Conservation (phyloP, 2,113 vertebrate genomes). For the Burhinus oedicnemus region DNA sequence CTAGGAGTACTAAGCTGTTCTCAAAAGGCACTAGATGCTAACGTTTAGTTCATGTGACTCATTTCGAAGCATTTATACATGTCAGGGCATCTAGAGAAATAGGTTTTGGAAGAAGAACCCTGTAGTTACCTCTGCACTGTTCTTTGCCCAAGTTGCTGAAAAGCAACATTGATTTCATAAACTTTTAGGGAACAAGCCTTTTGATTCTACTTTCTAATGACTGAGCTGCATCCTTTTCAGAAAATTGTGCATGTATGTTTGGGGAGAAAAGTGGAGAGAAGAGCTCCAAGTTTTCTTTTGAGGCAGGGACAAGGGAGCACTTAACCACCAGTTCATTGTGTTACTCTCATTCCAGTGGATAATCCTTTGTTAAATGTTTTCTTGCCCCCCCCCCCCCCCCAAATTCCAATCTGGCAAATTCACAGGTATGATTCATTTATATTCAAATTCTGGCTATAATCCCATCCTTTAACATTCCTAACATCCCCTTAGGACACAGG, state of each 20-base stretch:
- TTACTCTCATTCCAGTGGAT: background rate
- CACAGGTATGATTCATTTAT: background rate
- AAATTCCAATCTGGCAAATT: background rate
- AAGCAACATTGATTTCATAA: background rate
- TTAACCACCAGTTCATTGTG: background rate
- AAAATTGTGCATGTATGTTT: background rate
- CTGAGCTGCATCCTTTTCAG: background rate
- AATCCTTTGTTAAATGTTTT: background rate
- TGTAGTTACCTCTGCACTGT: background rate
- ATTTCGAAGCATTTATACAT: background rate
- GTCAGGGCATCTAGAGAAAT: background rate
- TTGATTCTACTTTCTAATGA: background rate
- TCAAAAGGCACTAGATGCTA: background rate
- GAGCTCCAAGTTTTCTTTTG: background rate
- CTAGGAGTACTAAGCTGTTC: background rate
- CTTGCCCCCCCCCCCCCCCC: background rate
- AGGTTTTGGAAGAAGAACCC: background rate
- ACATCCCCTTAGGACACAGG: background rate
- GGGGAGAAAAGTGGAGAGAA: background rate
- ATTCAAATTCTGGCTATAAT: background rate
- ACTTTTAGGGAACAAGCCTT: background rate
- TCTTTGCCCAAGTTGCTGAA: background rate
- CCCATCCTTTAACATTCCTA: background rate
- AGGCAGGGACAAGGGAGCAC: background rate
- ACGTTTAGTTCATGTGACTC: background rate